These are phyloP conservation scores for Amphiura filiformis DNA, from an alignment of 35 echinoderm and acorn worm species.

Conservation along the genomic window DNA sequence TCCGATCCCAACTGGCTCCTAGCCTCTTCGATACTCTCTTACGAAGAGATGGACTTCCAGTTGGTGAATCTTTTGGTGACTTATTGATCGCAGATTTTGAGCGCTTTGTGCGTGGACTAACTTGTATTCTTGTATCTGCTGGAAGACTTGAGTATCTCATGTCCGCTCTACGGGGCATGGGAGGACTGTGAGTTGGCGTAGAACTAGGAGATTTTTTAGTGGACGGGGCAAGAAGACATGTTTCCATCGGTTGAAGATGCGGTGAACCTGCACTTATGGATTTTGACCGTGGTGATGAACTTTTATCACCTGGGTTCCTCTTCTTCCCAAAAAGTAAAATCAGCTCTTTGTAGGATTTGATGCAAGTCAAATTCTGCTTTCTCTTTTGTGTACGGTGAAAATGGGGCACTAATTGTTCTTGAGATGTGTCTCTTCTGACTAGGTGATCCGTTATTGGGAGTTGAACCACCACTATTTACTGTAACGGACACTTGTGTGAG, in stretches of 20 bases:
- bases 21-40: background rate
- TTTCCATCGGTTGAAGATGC: no score
- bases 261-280: background rate
- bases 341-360: background rate
- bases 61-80: background rate
- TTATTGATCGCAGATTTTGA: no score
- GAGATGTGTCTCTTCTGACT: background rate
- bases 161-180: background rate
- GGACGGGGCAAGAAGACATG: background rate
- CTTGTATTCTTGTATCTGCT: background rate
- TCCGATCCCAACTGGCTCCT: background rate
- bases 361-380: background rate
- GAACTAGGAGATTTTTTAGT: background rate
- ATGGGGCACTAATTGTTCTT: background rate
- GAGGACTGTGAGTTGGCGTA: background rate
- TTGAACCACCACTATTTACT: background rate
- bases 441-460: background rate
- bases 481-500: no score
- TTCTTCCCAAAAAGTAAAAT: slow-evolving; percentile 1
- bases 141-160: background rate
- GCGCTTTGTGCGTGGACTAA: background rate
- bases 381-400: background rate
- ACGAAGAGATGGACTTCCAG: background rate
- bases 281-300: background rate
- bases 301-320: background rate